Base-by-base conservation (phyloP, 2,888 invertebrate species). In the Lasioglossum pauxillum region DNA sequence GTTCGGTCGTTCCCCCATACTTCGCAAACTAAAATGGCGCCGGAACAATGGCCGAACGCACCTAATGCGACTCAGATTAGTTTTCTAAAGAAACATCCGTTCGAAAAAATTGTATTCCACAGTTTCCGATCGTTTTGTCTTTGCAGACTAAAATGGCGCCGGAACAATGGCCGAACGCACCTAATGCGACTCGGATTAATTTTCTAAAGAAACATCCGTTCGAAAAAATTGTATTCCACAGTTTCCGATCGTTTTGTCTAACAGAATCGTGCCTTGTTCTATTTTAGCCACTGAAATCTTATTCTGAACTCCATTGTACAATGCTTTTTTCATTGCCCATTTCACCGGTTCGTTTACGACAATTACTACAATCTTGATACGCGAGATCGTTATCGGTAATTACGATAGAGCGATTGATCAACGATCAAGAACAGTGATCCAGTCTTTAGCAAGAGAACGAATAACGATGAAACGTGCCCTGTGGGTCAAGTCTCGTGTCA, bases 401-500 rank as follows among this genome's bases (percentile, higher is more conserved):
- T 71, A 12, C 27, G 60, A 60, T 4, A 14, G 27, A 60, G n/a
- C 27, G 57, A n/a, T n/a, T 5, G 60, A 60, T n/a, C 57, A 12
- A 12, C 27, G 57, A 27, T 60, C 60, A 14, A 12, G 57, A 19
- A 31, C 10, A 44, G 57, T 16, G 14, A 23, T 44, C 2, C 60
- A 67, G 46, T 19, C 7, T 49, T 60, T 23, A 14, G 27, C 19
- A 60, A 46, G n/a, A 19, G 41, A 16, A 35, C 67, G 67, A 27
- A 14, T 14, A 35, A 23, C 53, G 23, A 23, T 23, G 8, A 0
- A 67, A 19, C 41, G 49, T 57, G 31, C 38, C 16, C 16, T 60
- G 16, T 44, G 44, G 60, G 27, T 49, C 27, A 27, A 7, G 69
- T 19, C 8, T 5, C 44, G 44, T 49, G 80, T 83, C 80, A 75